A percentile compares a stretch with the other conserved stretches of the same genome.
Conservation (phyloP, 2,888 invertebrate species). For the Athripsodes cinereus region DNA sequence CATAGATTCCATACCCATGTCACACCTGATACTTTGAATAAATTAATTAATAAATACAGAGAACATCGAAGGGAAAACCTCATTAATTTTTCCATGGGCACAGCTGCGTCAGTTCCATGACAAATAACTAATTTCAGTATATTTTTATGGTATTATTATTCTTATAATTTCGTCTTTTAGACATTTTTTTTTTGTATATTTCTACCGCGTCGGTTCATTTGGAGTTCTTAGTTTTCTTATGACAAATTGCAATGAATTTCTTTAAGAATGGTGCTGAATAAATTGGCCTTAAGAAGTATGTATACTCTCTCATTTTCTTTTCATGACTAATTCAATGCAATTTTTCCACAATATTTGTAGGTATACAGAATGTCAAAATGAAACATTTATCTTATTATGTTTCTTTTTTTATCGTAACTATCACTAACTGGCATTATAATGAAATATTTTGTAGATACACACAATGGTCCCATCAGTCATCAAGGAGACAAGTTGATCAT, state of each 20-base stretch:
- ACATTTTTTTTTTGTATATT: background rate
- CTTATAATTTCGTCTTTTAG: background rate
- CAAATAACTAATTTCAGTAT: background rate
- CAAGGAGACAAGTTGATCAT: too few species aligned
- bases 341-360: too few species aligned
- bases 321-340: too few species aligned
- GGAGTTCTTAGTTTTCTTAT: background rate
- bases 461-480: too few species aligned
- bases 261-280: background rate
- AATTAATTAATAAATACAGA: slow-evolving; percentile 16
- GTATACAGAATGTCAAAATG: too few species aligned
- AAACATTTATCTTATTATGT: too few species aligned
- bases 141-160: background rate
- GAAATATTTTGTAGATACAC: too few species aligned
- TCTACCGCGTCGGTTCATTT: background rate
- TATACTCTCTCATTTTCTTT: too few species aligned
- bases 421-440: too few species aligned
- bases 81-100: background rate
- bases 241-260: background rate
- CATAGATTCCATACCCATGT: slow-evolving; percentile 19
- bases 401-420: too few species aligned
- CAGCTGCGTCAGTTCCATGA: background rate
- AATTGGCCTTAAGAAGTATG: background rate
- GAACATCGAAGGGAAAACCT: background rate
- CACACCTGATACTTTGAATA: slow-evolving; percentile 26